Evolutionary conservation across 2,888 invertebrate species (phyloP), one percentile per base, ranked within the genome.

Genomic region (Acrobasis consociella): DNA sequence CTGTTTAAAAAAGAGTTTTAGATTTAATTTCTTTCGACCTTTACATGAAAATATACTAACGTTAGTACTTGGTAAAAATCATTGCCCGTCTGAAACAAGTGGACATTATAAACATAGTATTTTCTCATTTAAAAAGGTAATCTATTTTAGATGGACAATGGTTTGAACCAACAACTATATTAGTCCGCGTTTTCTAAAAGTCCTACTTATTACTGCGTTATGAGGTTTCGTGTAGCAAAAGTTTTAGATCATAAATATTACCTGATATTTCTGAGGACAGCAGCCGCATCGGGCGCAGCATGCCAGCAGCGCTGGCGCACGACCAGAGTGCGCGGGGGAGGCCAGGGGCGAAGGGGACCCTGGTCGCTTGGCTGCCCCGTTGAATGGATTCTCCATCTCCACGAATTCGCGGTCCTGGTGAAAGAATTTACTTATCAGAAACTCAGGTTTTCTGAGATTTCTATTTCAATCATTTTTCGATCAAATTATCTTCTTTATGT

Each of bases 321-420:
- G 95, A 60, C 96, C 95, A 61, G 97, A 97, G 91, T 97, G 97
- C 69, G 97, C 97, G 59, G 97, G 97, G 79, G 97, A 97, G 65
- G 97, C 97, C 83, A 97, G 92, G 17, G 97, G 97, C 52, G 97
- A 97, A 55, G 97, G 97, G 58, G 97, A 97, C 11, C 97, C 97
- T 1, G 98, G 97, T 83, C 98, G 94, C 91, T 97, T 98, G 60
- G 97, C 97, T 73, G 97, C 97, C 16, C 98, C 98, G 89, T 98
- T 99, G 93, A 95, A 98, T 22, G 98, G 97, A 81, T 97, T 96
- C 86, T 99, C 99, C 94, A 98, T 95, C 93, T 99, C 99, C 72
- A 98, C 97, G 93, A 99, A 99, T 91, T 99, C 98, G 64, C 99
- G 96, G 90, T 99, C 98, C 98, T 98, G 94, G 52, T 81, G 80